Conservation (phyloP, 1,140 invertebrate species). For the Adelges cooleyi region DNA sequence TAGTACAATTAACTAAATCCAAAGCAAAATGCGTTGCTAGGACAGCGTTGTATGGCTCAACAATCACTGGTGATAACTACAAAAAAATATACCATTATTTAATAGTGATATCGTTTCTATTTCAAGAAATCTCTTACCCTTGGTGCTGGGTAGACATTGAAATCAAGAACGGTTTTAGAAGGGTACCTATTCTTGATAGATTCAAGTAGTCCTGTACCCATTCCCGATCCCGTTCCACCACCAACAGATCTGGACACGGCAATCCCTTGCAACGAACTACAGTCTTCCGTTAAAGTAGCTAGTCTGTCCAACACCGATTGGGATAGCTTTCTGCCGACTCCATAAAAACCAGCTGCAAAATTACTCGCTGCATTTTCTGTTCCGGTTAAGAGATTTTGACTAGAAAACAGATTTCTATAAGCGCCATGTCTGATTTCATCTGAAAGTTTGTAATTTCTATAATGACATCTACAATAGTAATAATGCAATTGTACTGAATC, state of each 20-base stretch:
- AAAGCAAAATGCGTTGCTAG: constrained; percentile 65
- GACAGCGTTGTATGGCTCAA: constrained; percentile 77
- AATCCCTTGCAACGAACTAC: constrained; percentile 41
- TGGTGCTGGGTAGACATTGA: constrained; percentile 68
- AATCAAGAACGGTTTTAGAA: constrained; percentile 65
- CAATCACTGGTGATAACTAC: constrained; percentile 42
- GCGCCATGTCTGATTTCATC: constrained; percentile 58
- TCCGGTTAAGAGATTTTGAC: constrained; percentile 63
- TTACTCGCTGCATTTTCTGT: constrained; percentile 84
- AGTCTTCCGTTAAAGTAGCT: constrained; percentile 37
- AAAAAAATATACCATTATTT: constrained; percentile 38
- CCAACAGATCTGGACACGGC: constrained; percentile 53
- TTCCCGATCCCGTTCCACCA: constrained; percentile 71
- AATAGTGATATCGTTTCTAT: background rate
- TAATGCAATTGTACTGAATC: background rate
- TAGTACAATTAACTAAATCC: constrained; percentile 64
- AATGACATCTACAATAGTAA: background rate
- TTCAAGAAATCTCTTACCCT: constrained; percentile 42
- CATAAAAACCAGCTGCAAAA: constrained; percentile 62
- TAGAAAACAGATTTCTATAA: constrained; percentile 63
- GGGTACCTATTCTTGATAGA: constrained; percentile 59
- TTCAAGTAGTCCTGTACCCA: constrained; percentile 67
- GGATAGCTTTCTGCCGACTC: constrained; percentile 45
- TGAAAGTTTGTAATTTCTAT: constrained; percentile 40
- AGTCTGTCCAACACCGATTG: constrained; percentile 38